These are phyloP conservation scores for Rhipidura dahli DNA, from an alignment of 2,113 vertebrate species.

Conservation along the genomic window DNA sequence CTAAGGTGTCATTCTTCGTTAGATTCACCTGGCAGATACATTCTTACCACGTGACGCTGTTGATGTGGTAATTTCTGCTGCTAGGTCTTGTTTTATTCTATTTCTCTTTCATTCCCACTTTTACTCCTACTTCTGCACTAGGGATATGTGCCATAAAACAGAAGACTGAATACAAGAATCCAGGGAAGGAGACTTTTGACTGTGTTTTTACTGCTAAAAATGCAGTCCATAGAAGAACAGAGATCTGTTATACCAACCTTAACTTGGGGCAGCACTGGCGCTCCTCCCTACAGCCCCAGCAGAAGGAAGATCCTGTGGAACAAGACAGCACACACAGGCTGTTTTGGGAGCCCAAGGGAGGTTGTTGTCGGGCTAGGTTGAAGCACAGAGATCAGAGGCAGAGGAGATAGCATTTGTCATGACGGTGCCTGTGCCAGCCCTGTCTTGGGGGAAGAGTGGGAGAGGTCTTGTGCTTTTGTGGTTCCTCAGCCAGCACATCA, in stretches of 20 bases:
- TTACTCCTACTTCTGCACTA: neutral
- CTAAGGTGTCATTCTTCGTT: neutral
- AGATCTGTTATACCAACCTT: neutral
- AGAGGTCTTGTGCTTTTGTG: neutral
- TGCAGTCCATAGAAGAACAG: neutral
- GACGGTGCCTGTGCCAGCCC: neutral
- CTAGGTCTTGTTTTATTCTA: neutral
- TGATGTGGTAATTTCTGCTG: neutral
- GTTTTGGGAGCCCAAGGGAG: neutral
- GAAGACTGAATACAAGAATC: neutral
- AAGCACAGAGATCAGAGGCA: neutral
- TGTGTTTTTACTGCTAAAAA: neutral
- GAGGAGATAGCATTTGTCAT: neutral
- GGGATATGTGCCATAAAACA: neutral
- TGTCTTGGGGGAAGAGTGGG: neutral
- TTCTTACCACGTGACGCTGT: neutral
- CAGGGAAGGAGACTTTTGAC: neutral
- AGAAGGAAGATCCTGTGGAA: neutral
- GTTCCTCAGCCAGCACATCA: neutral
- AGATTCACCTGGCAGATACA: neutral
- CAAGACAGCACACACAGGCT: neutral
- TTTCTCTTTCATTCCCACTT: neutral
- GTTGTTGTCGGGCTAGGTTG: neutral
- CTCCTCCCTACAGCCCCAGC: neutral
- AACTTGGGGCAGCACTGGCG: rapidly evolving